Evolutionary conservation across 2,797 vertebrate species (phyloP).

Genomic region (Melanotaenia nigrans): DNA sequence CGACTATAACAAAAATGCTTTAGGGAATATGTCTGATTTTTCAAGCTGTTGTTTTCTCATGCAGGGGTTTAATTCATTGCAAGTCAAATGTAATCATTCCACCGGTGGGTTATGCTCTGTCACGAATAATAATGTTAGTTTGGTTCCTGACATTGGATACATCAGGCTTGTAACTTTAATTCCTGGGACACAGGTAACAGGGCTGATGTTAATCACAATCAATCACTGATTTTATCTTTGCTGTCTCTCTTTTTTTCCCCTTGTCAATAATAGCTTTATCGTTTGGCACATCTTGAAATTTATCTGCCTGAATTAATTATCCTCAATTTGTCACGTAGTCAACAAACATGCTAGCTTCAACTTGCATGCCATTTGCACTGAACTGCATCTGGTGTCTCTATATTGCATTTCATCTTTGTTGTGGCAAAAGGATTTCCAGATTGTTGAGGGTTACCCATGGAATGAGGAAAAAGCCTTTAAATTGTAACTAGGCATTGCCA

Average conservation of each 20-base stretch:
- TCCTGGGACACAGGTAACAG: constrained; percentile 67
- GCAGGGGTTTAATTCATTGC: constrained; percentile 73
- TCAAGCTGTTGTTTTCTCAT: constrained; percentile 76
- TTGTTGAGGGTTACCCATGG: constrained; percentile 69
- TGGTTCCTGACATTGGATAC: constrained; percentile 67
- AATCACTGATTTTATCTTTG: constrained; percentile 69
- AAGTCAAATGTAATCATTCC: constrained; percentile 85
- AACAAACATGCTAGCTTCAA: constrained; percentile 67
- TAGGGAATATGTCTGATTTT: constrained; percentile 76
- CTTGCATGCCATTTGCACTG: constrained; percentile 51
- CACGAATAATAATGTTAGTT: constrained; percentile 80
- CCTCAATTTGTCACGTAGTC: constrained; percentile 59
- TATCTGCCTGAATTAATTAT: constrained; percentile 73
- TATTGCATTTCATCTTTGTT: constrained; percentile 70
- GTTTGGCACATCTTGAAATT: constrained; percentile 70
- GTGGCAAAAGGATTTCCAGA: constrained; percentile 76
- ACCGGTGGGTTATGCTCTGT: constrained; percentile 74
- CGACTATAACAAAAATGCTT: constrained; percentile 69
- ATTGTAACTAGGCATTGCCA: constrained; percentile 79
- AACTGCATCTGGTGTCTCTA: constrained; percentile 59
- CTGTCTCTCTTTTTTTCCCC: constrained; percentile 51
- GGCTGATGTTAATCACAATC: constrained; percentile 76
- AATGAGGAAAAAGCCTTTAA: constrained; percentile 69
- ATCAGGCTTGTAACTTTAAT: constrained; percentile 74
- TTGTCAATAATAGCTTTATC: constrained; percentile 72